Percentiles rank a stretch among this genome's conserved stretches.
phyloP scores from a whole-genome alignment of 2,888 invertebrate genomes.

The Masnerella sp. region DNA sequence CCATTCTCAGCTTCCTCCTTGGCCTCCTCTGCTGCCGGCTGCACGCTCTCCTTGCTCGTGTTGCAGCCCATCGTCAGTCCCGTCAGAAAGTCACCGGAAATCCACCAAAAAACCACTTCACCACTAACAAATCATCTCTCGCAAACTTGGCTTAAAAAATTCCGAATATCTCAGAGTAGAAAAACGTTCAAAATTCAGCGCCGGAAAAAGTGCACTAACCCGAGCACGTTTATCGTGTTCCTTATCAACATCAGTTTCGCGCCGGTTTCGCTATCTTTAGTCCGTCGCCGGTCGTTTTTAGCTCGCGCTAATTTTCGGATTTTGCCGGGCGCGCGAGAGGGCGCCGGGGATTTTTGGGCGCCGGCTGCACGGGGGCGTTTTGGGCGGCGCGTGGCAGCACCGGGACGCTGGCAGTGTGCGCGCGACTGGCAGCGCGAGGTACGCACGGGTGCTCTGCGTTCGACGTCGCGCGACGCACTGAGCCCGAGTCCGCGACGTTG shows the following conservation, averaged over 20 bases:
- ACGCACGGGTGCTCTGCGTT: constrained; percentile 12
- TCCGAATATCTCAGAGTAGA: too few relatives aligned
- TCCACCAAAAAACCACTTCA: neutral
- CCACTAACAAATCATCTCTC: too few relatives aligned
- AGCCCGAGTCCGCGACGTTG: too few relatives aligned
- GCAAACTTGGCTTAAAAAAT: too few relatives aligned
- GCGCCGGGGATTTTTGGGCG: constrained; percentile 1
- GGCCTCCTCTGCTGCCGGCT: constrained; percentile 74
- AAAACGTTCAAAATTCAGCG: too few relatives aligned
- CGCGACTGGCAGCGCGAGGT: neutral
- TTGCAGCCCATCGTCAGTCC: constrained; percentile 79
- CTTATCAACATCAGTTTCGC: constrained; percentile 42
- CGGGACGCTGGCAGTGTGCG: constrained; percentile 25
- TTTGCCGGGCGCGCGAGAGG: neutral
- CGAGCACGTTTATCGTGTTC: too few relatives aligned
- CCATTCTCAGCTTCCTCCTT: constrained; percentile 74
- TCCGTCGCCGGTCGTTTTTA: constrained; percentile 20
- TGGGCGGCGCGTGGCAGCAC: neutral
- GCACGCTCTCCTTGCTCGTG: constrained; percentile 80
- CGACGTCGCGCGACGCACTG: constrained; percentile 75
- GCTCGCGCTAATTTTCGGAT: neutral
- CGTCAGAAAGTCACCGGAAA: neutral
- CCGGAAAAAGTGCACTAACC: too few relatives aligned
- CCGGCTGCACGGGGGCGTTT: neutral
- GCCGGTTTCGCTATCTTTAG: constrained; percentile 30